Evolutionary conservation across 2,888 invertebrate genomes (phyloP), one percentile per base, ranked within the genome.

Genomic region (Parascotia fuliginaria): DNA sequence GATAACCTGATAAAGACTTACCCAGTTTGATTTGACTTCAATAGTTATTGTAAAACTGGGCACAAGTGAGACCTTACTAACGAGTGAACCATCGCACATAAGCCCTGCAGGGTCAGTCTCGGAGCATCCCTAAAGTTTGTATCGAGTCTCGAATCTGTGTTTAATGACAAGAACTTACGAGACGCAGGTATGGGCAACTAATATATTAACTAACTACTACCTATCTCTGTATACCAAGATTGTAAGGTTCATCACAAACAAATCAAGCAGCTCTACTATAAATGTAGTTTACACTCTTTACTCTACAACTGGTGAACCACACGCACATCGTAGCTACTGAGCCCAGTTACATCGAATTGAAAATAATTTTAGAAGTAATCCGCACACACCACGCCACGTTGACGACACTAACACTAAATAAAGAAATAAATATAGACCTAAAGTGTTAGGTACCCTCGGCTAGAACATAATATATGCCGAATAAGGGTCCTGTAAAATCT

Each of bases 291-390:
- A n/a, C n/a, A n/a, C n/a, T n/a, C n/a, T n/a, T n/a, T n/a, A n/a
- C n/a, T n/a, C n/a, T n/a, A n/a, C n/a, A n/a, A n/a, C n/a, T n/a
- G n/a, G n/a, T n/a, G n/a, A n/a, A n/a, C n/a, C n/a, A n/a, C n/a
- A n/a, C n/a, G n/a, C n/a, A n/a, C n/a, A n/a, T n/a, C n/a, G n/a
- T n/a, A n/a, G n/a, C n/a, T n/a, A n/a, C n/a, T 37, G 46, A 53
- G 45, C 28, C 40, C 31, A 64, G 60, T 60, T 52, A 52, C 60
- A 55, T 54, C 29, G 45, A 54, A 55, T 48, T 38, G 43, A 27
- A 47, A 42, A 53, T 29, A 49, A 60, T n/a, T n/a, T n/a, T n/a
- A n/a, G n/a, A n/a, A n/a, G n/a, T n/a, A n/a, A n/a, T n/a, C n/a
- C n/a, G n/a, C n/a, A n/a, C n/a, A n/a, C n/a, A n/a, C n/a, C n/a